Percentiles rank a stretch among this genome's conserved stretches.
phyloP scores from a whole-genome alignment of 2,797 vertebrate species.

The Propithecus perrieri region DNA sequence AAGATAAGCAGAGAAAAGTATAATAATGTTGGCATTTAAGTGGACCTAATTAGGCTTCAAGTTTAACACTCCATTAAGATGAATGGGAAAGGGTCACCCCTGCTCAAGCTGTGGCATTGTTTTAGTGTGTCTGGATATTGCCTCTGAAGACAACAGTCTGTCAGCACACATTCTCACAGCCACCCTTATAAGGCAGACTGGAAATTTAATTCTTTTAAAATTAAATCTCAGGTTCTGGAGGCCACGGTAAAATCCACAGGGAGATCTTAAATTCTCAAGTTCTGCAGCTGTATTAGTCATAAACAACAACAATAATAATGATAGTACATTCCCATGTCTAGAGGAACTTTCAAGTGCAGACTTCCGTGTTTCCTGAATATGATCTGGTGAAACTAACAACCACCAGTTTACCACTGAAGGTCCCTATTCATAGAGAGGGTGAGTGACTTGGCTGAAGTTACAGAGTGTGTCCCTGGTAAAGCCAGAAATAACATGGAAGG shows the following conservation, averaged over 20 bases:
- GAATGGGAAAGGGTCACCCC: constrained; percentile 69
- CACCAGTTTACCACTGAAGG: constrained; percentile 17
- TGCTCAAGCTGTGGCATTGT: constrained; percentile 71
- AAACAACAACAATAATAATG: constrained; percentile 69
- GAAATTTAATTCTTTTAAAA: constrained; percentile 76
- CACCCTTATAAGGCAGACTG: constrained; percentile 50
- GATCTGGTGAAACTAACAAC: constrained; percentile 17
- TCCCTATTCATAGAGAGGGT: neutral
- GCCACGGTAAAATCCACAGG: constrained; percentile 54
- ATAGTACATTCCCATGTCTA: constrained; percentile 55
- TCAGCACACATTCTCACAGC: constrained; percentile 46
- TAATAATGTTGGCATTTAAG: constrained; percentile 60
- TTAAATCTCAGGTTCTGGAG: constrained; percentile 75
- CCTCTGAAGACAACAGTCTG: constrained; percentile 69
- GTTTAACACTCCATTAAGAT: constrained; percentile 74
- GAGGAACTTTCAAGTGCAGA: constrained; percentile 5
- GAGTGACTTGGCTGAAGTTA: constrained; percentile 32
- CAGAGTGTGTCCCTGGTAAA: neutral
- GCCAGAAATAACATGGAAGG: constrained; percentile 45
- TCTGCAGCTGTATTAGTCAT: constrained; percentile 66
- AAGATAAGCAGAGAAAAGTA: constrained; percentile 66
- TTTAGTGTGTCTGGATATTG: constrained; percentile 74
- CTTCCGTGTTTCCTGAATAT: constrained; percentile 4
- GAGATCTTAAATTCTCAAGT: constrained; percentile 68
- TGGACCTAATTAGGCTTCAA: constrained; percentile 76